Evolutionary conservation across 2,888 invertebrate genomes (phyloP).

Genomic region (Aleiodes alternator): DNA sequence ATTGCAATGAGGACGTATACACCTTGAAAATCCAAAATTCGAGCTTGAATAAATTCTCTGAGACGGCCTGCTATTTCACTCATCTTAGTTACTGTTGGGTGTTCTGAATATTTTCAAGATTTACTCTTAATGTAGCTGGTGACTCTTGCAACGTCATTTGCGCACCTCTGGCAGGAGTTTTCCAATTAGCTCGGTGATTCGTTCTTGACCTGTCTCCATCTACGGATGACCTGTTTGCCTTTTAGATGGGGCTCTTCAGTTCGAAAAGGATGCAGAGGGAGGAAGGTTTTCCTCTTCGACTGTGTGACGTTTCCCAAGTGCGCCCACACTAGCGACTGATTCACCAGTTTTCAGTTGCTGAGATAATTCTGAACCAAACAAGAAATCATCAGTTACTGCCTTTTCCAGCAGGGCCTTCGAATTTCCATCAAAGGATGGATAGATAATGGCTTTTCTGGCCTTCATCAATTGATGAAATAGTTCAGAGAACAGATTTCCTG

Average conservation of each 20-base stretch:
- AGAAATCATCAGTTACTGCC: slow-evolving; percentile 40
- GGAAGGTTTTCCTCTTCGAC: too few species aligned
- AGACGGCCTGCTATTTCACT: too few species aligned
- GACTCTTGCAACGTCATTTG: neutral
- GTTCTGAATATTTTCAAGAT: neutral
- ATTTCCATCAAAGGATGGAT: slow-evolving; percentile 8
- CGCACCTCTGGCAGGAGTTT: neutral
- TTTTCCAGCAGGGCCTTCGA: neutral
- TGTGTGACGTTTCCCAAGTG: too few species aligned
- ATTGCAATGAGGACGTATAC: slow-evolving; percentile 50
- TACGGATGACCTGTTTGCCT: neutral
- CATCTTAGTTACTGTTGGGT: too few species aligned
- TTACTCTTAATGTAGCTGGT: neutral
- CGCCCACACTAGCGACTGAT: too few species aligned
- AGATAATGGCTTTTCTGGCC: slow-evolving; percentile 31
- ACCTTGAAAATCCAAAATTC: slow-evolving; percentile 35
- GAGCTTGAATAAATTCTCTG: too few species aligned
- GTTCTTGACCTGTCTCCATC: too few species aligned
- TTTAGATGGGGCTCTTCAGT: neutral
- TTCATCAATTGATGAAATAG: slow-evolving; percentile 35
- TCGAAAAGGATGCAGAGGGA: too few species aligned
- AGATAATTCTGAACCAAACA: slow-evolving; percentile 17
- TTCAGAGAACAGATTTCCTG: slow-evolving; percentile 37
- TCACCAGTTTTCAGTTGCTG: too few species aligned
- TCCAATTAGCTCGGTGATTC: neutral